Conservation (phyloP, 2,113 vertebrate species). For the Carassius carassius region DNA sequence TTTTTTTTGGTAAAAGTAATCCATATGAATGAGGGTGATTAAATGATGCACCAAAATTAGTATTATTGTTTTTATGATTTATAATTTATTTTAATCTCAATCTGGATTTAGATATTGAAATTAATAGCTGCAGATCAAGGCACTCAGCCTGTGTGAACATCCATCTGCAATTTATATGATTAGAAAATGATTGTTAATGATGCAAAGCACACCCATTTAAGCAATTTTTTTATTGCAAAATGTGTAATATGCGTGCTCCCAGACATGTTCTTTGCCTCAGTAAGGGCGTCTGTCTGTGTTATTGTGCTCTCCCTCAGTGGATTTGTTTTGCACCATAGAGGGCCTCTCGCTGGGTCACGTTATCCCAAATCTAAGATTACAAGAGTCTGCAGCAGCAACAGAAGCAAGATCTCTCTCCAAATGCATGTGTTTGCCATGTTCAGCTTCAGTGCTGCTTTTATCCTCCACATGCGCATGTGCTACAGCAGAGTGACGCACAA, state of each 20-base stretch:
- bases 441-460: neutral
- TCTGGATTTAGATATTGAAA: neutral
- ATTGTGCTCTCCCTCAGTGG: neutral
- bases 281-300: conserved; percentile 57
- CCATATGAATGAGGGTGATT: too few species aligned
- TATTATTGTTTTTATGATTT: neutral
- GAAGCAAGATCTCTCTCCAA: neutral
- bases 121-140: neutral
- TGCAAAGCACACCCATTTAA: neutral
- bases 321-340: conserved; percentile 26
- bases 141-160: neutral
- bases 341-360: conserved; percentile 24
- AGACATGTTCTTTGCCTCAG: conserved; percentile 48
- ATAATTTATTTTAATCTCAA: neutral
- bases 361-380: conserved; percentile 34
- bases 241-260: neutral
- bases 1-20: too few species aligned
- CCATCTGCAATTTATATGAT: neutral
- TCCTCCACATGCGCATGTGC: conserved; percentile 10
- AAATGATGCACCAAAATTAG: neutral
- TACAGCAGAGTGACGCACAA: conserved; percentile 3
- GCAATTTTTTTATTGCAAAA: neutral
- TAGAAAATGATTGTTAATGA: neutral
- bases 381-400: neutral
- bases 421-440: conserved; percentile 1